phyloP scores from a whole-genome alignment of 1,140 invertebrate species.

The Brachionus plicatilis region DNA sequence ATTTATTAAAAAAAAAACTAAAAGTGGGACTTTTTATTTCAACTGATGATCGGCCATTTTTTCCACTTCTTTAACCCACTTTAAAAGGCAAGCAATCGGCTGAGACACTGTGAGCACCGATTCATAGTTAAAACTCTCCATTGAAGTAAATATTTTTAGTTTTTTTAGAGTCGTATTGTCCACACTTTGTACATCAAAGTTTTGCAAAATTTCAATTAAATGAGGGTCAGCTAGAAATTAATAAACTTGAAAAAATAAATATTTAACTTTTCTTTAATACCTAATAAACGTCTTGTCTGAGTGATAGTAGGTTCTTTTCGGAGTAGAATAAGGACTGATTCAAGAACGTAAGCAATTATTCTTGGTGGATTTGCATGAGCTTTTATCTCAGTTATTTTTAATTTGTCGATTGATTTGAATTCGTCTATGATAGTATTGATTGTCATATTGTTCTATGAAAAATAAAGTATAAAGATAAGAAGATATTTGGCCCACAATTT shows the following conservation, averaged over 20 bases:
- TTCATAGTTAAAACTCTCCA: constrained; percentile 11
- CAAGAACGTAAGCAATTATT: neutral
- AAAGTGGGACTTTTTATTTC: too few relatives aligned
- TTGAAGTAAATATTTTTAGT: neutral
- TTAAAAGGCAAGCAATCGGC: neutral
- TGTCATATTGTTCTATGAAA: neutral
- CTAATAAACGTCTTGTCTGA: neutral
- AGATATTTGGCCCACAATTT: neutral
- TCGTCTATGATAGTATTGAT: neutral
- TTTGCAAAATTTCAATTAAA: neutral
- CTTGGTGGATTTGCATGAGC: constrained; percentile 10
- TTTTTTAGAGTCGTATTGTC: neutral
- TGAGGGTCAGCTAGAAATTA: neutral
- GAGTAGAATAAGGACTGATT: constrained; percentile 2
- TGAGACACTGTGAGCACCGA: neutral
- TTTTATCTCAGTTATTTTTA: neutral
- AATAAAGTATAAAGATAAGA: neutral
- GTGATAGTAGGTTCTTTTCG: neutral
- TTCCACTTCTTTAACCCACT: constrained; percentile 27
- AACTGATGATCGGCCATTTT: neutral
- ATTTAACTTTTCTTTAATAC: neutral
- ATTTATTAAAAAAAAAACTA: neutral
- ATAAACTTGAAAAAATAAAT: neutral
- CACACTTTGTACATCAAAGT: constrained; percentile 1
- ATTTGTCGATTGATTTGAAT: neutral